phyloP scores from a whole-genome alignment of 2,113 vertebrate genomes.

The Colius striatus region DNA sequence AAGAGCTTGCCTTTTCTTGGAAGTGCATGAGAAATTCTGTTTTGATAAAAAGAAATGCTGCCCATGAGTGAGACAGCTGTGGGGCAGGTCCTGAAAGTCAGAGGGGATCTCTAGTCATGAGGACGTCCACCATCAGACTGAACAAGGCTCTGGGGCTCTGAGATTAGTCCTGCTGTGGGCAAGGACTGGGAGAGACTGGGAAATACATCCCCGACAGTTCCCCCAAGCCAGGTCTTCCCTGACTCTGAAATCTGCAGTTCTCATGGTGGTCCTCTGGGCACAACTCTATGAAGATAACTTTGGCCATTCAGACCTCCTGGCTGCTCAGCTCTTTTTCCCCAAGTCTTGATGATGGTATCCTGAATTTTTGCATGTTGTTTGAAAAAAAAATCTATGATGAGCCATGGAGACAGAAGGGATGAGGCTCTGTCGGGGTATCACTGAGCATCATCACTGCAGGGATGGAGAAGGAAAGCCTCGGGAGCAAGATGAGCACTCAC shows the following conservation, averaged over 20 bases:
- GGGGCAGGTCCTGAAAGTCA: not conserved
- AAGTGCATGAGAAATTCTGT: not conserved
- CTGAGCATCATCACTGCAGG: not conserved
- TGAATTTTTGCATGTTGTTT: not conserved
- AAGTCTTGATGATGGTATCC: not conserved
- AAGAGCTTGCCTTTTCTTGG: not conserved
- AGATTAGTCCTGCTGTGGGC: not conserved
- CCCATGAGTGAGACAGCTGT: not conserved
- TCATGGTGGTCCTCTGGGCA: not conserved
- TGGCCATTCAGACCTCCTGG: not conserved
- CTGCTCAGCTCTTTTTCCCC: not conserved
- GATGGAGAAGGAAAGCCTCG: not conserved
- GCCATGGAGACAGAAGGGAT: not conserved
- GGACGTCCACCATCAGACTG: not conserved
- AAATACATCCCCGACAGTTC: not conserved
- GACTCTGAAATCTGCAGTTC: not conserved
- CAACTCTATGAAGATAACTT: not conserved
- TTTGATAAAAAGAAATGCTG: not conserved
- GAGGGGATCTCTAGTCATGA: not conserved
- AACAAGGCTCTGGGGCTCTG: not conserved
- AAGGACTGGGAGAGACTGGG: not conserved
- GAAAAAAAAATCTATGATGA: not conserved
- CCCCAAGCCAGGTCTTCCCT: not conserved
- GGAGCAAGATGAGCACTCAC: constrained; percentile 63
- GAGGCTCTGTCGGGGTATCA: rapidly evolving